Percentiles rank a stretch among this genome's conserved stretches.
These are phyloP conservation scores for Drosophila cracens DNA, from an alignment of 2,888 invertebrate species.

Conservation along the genomic window DNA sequence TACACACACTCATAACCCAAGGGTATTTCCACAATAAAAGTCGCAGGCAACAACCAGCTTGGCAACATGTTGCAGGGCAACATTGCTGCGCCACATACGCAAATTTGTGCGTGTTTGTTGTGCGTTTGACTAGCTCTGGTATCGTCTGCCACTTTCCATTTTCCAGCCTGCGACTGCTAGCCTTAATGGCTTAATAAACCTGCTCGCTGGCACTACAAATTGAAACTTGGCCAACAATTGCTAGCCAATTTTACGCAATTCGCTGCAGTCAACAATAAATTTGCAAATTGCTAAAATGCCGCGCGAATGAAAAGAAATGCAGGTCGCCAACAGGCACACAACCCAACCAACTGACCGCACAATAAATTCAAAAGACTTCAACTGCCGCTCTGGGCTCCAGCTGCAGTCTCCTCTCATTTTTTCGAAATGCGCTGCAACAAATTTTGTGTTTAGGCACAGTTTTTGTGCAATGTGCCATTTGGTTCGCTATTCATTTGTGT, in stretches of 20 bases:
- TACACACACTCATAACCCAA: conserved; percentile 9
- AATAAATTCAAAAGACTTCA: conserved; percentile 70
- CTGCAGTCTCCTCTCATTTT: conserved; percentile 45
- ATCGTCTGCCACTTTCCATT: conserved; percentile 49
- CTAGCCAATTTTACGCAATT: conserved; percentile 79
- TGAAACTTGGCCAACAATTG: conserved; percentile 77
- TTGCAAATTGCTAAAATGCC: conserved; percentile 64
- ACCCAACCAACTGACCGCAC: conserved; percentile 44
- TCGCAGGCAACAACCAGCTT: conserved; percentile 4
- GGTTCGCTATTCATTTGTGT: conserved; percentile 60
- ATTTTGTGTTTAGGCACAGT: conserved; percentile 67
- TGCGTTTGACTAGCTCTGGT: background rate
- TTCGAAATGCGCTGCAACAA: conserved; percentile 41
- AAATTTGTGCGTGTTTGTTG: conserved; percentile 29
- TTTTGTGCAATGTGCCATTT: conserved; percentile 50
- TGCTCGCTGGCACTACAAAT: conserved; percentile 47
- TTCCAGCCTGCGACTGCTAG: conserved; percentile 17
- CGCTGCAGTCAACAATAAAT: conserved; percentile 79
- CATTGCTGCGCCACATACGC: conserved; percentile 22
- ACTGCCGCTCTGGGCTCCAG: conserved; percentile 17
- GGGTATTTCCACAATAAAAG: conserved; percentile 23
- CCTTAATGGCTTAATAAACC: conserved; percentile 62
- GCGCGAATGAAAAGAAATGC: conserved; percentile 69
- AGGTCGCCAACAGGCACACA: conserved; percentile 58
- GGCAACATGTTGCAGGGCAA: conserved; percentile 38